Conservation (phyloP, 2,797 vertebrate genomes). For the Gastrophryne carolinensis region DNA sequence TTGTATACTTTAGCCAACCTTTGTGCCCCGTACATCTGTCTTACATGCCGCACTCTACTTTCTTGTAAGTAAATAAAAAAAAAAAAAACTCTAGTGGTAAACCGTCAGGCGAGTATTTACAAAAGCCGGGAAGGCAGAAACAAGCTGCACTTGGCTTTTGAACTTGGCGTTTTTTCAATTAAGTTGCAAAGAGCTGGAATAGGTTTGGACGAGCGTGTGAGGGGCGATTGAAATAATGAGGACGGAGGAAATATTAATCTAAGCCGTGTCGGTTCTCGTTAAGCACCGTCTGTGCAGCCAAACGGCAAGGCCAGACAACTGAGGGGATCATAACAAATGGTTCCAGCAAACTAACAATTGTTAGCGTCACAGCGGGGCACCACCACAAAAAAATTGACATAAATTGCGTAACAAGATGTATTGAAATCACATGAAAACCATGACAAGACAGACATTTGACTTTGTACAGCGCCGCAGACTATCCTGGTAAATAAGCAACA, state of each 20-base stretch:
- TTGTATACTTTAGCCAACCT: constrained; percentile 40
- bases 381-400: no score
- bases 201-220: neutral
- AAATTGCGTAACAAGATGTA: no score
- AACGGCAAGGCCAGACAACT: neutral
- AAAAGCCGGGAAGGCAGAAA: constrained; percentile 17
- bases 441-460: no score
- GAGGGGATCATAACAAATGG: neutral
- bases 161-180: constrained; percentile 27
- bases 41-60: constrained; percentile 26
- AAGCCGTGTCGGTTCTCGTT: neutral
- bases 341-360: no score
- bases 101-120: constrained; percentile 40
- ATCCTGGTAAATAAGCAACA: no score
- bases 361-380: no score
- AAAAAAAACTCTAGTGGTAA: constrained; percentile 13
- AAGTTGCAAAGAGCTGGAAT: neutral
- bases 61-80: constrained; percentile 42
- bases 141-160: constrained; percentile 28
- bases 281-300: neutral
- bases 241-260: neutral
- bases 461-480: no score
- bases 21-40: constrained; percentile 36
- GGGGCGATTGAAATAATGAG: neutral
- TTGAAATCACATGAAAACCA: no score